Evolutionary conservation across 2,113 vertebrate species (phyloP), one percentile per base, ranked within the genome.

Genomic region (Caranx ignobilis): DNA sequence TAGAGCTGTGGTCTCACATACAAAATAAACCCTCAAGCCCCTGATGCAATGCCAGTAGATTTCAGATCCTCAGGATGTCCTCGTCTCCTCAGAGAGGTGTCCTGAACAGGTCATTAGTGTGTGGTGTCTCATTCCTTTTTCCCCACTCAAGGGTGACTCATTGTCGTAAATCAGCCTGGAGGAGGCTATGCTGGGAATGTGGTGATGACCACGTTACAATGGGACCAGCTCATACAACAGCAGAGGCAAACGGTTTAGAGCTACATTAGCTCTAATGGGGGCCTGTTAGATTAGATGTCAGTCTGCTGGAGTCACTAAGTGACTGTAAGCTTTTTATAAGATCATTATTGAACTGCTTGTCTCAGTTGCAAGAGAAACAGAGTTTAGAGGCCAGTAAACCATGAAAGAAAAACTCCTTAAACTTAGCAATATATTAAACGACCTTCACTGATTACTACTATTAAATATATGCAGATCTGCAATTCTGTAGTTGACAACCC

Each of bases 81-180:
- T 31, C 13, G 7, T 65, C 59, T 7, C 67, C 56, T 48, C 12
- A 10, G 32, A 32, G 41, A 66, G 50, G 60, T 64, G 47, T 45
- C 71, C 67, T 4, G 37, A 72, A 75, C 35, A 54, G 56, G 57
- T 75, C 76, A 83, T 79, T 75, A 74, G 48, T 62, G 57, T 31
- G 5, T 43, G 19, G 71, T 75, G 54, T 79, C 71, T 75, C 76
- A 61, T 65, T 86, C 63, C 35, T 32, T 48, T 82, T 78, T 69
- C 71, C 71, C 86, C 63, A 37, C 68, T 83, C 45, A 57, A 57
- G 6, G 41, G 54, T 88, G 87, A 90, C 77, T 90, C 89, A 85
- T 60, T 75, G 76, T 79, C 31, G 11, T 71, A 32, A 65, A 59
- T 66, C 43, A 68, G 56, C 67, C 45, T 26, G 26, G 26, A 54